Percentiles rank a stretch among this genome's conserved stretches.
Evolutionary conservation across 2,113 vertebrate species (phyloP).

Genomic region (Tauraco erythrolophus): DNA sequence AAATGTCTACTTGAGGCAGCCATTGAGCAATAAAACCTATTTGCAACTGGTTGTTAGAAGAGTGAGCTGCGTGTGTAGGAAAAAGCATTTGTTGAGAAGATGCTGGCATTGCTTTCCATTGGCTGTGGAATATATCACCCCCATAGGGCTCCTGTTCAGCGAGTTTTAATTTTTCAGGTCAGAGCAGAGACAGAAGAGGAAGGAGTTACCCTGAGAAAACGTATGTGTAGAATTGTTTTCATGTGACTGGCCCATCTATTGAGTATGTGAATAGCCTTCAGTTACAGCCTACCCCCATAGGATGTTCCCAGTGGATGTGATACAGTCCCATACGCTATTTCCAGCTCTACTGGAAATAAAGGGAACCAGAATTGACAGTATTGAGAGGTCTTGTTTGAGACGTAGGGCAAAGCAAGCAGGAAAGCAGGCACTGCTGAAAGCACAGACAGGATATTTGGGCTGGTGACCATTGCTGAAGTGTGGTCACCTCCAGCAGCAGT

Average conservation of each 20-base stretch:
- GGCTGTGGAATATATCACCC: not conserved
- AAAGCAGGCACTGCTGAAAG: not conserved
- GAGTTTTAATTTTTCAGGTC: not conserved
- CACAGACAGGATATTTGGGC: not conserved
- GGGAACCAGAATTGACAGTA: not conserved
- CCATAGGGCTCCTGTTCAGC: not conserved
- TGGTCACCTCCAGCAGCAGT: not conserved
- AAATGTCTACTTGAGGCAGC: slow-evolving; percentile 4
- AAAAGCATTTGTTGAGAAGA: slow-evolving; percentile 27
- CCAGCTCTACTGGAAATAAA: not conserved
- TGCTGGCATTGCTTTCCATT: not conserved
- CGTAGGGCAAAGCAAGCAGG: not conserved
- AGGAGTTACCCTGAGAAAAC: not conserved
- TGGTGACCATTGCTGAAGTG: not conserved
- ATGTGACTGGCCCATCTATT: not conserved
- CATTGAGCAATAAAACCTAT: slow-evolving; percentile 44
- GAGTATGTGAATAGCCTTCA: not conserved
- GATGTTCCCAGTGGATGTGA: not conserved
- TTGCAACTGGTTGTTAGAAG: not conserved
- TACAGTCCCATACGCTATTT: not conserved
- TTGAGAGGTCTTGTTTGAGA: not conserved
- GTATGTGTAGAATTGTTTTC: not conserved
- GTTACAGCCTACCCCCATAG: not conserved
- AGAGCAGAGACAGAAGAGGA: not conserved
- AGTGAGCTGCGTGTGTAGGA: not conserved